phyloP scores from a whole-genome alignment of 1,140 invertebrate species.

The Conopomorpha cramerella region DNA sequence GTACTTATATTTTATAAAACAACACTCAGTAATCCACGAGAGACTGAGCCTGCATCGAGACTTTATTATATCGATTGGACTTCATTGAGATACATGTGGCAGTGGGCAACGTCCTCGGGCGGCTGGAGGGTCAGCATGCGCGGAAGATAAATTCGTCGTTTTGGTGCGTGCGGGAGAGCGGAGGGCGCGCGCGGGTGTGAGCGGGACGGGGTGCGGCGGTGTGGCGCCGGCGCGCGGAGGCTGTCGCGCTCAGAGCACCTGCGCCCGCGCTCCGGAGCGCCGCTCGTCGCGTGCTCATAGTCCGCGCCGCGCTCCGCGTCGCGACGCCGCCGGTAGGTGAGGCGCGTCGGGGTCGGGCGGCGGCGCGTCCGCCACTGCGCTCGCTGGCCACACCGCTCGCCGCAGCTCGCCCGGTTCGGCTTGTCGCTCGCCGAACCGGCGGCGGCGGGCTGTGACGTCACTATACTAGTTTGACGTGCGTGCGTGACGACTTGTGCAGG shows the following conservation, averaged over 20 bases:
- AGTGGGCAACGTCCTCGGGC: constrained; percentile 43
- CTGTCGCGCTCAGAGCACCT: constrained; percentile 56
- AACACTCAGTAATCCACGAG: too few species aligned
- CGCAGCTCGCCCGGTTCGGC: too few species aligned
- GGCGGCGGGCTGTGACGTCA: constrained; percentile 50
- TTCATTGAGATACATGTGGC: constrained; percentile 4
- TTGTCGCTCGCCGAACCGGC: constrained; percentile 21
- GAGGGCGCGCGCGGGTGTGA: constrained; percentile 23
- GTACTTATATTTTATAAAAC: too few species aligned
- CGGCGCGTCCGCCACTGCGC: constrained; percentile 51
- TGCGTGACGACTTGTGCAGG: constrained; percentile 47
- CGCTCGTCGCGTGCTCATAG: constrained; percentile 45
- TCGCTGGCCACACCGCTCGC: constrained; percentile 16
- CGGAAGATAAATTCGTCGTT: constrained; percentile 58
- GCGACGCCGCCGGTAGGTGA: constrained; percentile 47
- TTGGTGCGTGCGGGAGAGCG: constrained; percentile 40
- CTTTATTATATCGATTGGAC: neutral
- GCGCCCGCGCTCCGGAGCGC: constrained; percentile 56
- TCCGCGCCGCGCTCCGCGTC: constrained; percentile 39
- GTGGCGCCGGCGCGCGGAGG: constrained; percentile 49
- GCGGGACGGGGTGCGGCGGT: constrained; percentile 34
- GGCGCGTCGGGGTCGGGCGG: constrained; percentile 51
- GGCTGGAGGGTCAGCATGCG: constrained; percentile 35
- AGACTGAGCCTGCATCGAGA: too few species aligned
- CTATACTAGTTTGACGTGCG: constrained; percentile 50